Percentiles rank a stretch among this genome's conserved stretches.
Evolutionary conservation across 2,797 vertebrate species (phyloP).

Genomic region (Catharus ustulatus): DNA sequence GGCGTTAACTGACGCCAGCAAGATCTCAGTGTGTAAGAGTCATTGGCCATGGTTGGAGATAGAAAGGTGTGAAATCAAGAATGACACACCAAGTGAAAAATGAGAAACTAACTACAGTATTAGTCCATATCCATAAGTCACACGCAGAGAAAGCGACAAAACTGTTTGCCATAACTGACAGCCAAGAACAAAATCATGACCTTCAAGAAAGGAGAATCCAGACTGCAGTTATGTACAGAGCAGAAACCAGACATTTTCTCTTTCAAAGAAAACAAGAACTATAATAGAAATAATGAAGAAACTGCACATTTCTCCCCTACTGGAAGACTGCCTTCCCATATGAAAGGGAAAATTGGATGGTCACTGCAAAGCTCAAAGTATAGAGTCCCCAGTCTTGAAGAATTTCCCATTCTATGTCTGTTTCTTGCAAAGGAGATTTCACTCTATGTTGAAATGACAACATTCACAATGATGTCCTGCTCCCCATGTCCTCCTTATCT

Average conservation of each 20-base stretch:
- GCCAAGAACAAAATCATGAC: neutral
- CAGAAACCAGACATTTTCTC: neutral
- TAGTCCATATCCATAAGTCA: neutral
- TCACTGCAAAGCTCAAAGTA: neutral
- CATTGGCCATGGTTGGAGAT: neutral
- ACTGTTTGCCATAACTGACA: neutral
- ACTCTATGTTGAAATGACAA: neutral
- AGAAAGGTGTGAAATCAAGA: neutral
- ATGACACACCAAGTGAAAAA: neutral
- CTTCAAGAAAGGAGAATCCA: neutral
- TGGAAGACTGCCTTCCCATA: neutral
- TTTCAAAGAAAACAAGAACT: neutral
- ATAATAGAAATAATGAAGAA: neutral
- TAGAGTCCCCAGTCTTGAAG: neutral
- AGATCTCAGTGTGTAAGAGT: neutral
- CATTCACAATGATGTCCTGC: neutral
- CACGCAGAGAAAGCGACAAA: neutral
- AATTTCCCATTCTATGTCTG: neutral
- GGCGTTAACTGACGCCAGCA: neutral
- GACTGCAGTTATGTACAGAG: neutral
- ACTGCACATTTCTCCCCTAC: neutral
- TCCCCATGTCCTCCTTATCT: neutral
- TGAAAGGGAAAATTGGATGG: neutral
- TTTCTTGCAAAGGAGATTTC: neutral
- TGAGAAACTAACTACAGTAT: neutral